These are phyloP conservation scores for Calyptommatus sinebrachiatus DNA, from an alignment of 2,113 vertebrate genomes.

Conservation along the genomic window DNA sequence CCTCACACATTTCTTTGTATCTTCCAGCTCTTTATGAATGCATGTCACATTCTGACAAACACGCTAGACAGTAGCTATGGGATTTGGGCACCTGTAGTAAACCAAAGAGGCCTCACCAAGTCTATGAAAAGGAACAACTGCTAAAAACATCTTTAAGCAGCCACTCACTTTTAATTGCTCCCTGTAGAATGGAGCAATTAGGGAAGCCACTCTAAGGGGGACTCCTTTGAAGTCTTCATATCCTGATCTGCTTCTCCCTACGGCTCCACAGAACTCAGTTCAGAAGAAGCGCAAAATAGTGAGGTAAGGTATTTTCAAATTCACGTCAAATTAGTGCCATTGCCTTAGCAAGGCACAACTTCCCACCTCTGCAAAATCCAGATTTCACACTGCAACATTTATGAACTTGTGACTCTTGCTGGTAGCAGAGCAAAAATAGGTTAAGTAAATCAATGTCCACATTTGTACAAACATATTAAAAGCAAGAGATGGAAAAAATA, in stretches of 20 bases:
- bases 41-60: neutral
- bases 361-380: neutral
- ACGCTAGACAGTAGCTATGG: neutral
- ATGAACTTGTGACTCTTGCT: neutral
- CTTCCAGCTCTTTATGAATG: neutral
- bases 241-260: neutral
- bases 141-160: neutral
- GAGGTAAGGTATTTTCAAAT: neutral
- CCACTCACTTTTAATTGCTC: slow-evolving; percentile 24
- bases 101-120: neutral
- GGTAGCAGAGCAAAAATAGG: neutral
- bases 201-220: neutral
- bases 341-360: neutral
- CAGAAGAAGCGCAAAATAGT: neutral
- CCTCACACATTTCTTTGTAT: neutral
- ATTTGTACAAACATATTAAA: neutral
- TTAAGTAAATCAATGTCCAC: neutral
- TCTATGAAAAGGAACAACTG: neutral
- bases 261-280: neutral
- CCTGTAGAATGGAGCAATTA: slow-evolving; percentile 5
- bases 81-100: neutral
- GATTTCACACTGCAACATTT: neutral
- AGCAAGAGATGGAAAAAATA: neutral
- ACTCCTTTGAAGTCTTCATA: slow-evolving; percentile 1
- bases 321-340: neutral